A percentile compares a stretch with the other conserved stretches of the same genome.
These are phyloP conservation scores for Zalophus californianus DNA, from an alignment of 2,797 vertebrate genomes.

Conservation along the genomic window DNA sequence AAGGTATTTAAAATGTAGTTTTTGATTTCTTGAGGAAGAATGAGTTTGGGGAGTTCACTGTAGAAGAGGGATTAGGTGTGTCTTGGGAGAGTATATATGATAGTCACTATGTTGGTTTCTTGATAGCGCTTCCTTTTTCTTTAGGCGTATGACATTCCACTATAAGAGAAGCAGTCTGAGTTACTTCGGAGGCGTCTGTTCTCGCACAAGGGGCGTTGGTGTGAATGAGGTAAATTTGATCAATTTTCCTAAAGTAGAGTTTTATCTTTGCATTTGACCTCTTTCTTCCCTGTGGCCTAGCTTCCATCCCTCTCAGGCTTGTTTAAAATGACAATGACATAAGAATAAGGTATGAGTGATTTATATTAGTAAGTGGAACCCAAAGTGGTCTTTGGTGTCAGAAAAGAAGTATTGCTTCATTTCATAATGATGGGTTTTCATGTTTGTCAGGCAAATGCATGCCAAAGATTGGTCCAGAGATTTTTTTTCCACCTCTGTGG, in stretches of 20 bases:
- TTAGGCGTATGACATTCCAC: conserved; percentile 97
- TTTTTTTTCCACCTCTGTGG: background rate
- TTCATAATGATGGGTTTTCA: background rate
- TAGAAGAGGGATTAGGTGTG: background rate
- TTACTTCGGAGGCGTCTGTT: conserved; percentile 97
- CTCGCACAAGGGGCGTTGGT: conserved; percentile 94
- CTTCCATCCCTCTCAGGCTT: background rate
- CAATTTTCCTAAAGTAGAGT: conserved; percentile 35
- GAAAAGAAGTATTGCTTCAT: background rate
- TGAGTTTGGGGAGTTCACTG: background rate
- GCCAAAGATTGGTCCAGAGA: background rate
- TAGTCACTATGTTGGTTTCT: background rate
- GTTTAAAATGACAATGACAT: background rate
- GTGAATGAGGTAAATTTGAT: conserved; percentile 95
- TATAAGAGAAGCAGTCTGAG: conserved; percentile 96
- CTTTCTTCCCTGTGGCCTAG: background rate
- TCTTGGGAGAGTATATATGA: conserved; percentile 13
- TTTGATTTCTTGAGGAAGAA: background rate
- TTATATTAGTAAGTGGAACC: conserved; percentile 7
- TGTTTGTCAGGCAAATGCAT: background rate
- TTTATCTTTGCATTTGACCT: conserved; percentile 42
- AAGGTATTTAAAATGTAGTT: conserved; percentile 20
- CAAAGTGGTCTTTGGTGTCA: background rate
- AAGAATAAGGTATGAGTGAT: background rate
- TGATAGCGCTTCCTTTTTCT: conserved; percentile 67